Conservation (phyloP, 2,797 vertebrate species). For the Aquila chrysaetos region DNA sequence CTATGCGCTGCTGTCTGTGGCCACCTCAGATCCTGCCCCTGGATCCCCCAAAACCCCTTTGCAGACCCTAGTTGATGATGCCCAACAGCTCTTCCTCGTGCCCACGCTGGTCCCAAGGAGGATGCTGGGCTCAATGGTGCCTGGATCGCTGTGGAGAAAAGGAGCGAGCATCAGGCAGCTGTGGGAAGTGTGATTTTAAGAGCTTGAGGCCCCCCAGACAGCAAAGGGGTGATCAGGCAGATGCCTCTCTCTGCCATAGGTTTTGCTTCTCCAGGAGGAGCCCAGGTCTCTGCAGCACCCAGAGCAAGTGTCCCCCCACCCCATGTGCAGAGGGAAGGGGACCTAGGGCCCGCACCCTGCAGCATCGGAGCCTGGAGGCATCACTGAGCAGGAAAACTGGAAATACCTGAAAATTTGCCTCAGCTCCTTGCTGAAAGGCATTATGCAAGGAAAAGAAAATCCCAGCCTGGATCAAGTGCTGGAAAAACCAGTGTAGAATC, state of each 20-base stretch:
- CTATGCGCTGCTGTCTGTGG: not conserved
- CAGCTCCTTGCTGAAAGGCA: not conserved
- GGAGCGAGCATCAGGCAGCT: not conserved
- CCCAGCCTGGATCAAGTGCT: not conserved
- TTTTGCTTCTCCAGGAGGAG: not conserved
- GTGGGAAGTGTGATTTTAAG: not conserved
- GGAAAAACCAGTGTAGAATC: constrained; percentile 13
- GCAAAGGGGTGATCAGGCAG: not conserved
- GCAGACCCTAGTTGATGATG: not conserved
- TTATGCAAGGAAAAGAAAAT: constrained; percentile 17
- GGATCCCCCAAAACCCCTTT: not conserved
- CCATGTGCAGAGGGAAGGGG: not conserved
- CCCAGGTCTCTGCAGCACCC: not conserved
- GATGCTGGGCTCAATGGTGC: not conserved
- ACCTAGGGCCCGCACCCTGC: rapidly evolving
- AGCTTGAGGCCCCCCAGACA: not conserved
- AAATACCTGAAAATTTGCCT: constrained; percentile 53
- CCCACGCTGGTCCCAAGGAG: rapidly evolving
- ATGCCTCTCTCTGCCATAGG: not conserved
- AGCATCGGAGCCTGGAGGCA: not conserved
- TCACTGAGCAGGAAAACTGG: constrained; percentile 22
- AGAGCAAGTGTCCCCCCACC: not conserved
- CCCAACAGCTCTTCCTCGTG: not conserved
- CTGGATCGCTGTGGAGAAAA: not conserved
- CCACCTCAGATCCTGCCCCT: not conserved